Evolutionary conservation across 2,113 vertebrate species (phyloP), one percentile per base, ranked within the genome.

Genomic region (Prietella phreatophila): DNA sequence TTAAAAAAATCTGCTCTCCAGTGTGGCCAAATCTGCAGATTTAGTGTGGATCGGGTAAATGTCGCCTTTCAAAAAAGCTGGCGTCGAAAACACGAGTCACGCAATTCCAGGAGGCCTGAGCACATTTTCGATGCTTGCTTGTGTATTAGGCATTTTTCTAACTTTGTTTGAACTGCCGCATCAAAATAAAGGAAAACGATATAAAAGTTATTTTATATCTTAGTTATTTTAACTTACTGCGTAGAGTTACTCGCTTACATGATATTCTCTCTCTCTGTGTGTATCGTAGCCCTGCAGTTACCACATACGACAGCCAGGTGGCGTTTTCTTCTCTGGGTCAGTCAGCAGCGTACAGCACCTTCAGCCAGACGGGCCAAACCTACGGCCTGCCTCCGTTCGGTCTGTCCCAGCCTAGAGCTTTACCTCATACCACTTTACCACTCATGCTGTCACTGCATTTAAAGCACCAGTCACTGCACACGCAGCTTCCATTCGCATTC

Each of bases 361-460:
- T 99, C 92, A 96, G 97, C 82, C 97, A 98, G 93, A 95, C 96
- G 17, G 96, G 96, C 82, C 98, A 99, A 93, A 97, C 96, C 15
- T 99, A 98, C 0, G 97, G 97, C 96, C 97, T 99, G 95, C 98
- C 98, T 92, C 98, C 98, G 89, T 99, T 99, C 0, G 98, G 98
- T 99, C 96, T 96, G 97, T 95, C 73, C 78, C 47, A 27, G 53
- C 79, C 85, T 83, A 55, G 39, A 47, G 56, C 85, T 55, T 82
- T 83, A 71, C 39, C 80, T 53, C 75, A 81, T 63, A 61, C 63
- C 86, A 78, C 83, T 58, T 7, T 39, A 83, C 65, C 89, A 80
- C 84, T 84, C 73, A 33, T 36, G 71, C 87, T 67, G 56, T 42
- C 47, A 60, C 71, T 85, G 39, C 83, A 69, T 65, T 90, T 53